Percentiles rank a stretch among this genome's conserved stretches.
These are phyloP conservation scores for Drosophila mulleri DNA, from an alignment of 2,888 invertebrate species.

Conservation along the genomic window DNA sequence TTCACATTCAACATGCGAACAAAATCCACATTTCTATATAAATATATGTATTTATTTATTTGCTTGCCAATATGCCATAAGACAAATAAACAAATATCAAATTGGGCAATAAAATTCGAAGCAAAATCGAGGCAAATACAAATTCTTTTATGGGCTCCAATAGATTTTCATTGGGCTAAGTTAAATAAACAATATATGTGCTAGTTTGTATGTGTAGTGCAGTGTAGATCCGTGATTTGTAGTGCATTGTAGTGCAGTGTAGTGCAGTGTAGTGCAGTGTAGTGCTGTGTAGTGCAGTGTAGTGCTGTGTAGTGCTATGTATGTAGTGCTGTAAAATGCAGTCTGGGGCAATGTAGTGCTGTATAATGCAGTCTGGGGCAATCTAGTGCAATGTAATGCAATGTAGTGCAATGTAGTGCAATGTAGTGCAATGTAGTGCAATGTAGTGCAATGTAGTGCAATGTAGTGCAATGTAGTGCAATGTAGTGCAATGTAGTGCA, in stretches of 20 bases:
- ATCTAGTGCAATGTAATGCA: no score
- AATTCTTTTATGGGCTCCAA: neutral
- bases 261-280: no score
- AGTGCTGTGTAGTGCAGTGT: no score
- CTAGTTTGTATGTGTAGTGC: neutral
- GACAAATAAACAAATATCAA: slow-evolving; percentile 1
- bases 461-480: no score
- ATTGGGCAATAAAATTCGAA: slow-evolving; percentile 5
- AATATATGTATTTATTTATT: neutral
- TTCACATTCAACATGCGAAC: slow-evolving; percentile 16
- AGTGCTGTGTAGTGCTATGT: no score
- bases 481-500: no score
- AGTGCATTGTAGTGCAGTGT: neutral
- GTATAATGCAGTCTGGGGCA: no score
- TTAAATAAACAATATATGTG: neutral
- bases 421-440: no score
- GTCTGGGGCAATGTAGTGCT: no score
- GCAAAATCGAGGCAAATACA: neutral
- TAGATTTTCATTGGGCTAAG: neutral
- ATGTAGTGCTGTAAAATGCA: no score
- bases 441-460: no score
- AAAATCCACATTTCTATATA: neutral
- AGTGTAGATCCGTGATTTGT: neutral
- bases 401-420: no score
- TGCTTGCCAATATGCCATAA: slow-evolving; percentile 3